These are phyloP conservation scores for Lepeophtheirus nordmannii DNA, from an alignment of 2,888 invertebrate genomes.

Conservation along the genomic window DNA sequence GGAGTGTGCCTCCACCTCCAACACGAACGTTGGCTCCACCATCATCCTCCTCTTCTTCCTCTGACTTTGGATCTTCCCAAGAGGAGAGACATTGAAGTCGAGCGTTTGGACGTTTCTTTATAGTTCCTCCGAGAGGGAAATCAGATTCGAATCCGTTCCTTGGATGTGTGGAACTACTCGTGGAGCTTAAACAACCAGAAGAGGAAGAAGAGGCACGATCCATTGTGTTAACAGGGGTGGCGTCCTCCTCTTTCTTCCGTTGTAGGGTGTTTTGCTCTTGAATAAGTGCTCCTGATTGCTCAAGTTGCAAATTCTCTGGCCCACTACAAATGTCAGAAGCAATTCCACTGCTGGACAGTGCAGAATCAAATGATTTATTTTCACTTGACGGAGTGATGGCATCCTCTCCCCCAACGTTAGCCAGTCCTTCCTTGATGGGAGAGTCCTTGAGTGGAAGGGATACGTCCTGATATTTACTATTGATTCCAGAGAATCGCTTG, in stretches of 20 bases:
- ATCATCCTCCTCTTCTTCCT: constrained; percentile 9
- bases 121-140: constrained; percentile 48
- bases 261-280: not conserved
- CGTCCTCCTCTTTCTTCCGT: constrained; percentile 29
- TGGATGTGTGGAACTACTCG: constrained; percentile 26
- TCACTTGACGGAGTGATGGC: constrained; percentile 28
- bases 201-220: constrained; percentile 54
- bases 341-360: constrained; percentile 28
- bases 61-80: constrained; percentile 35
- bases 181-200: constrained; percentile 54
- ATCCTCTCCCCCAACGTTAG: constrained; percentile 25
- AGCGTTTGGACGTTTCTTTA: constrained; percentile 79
- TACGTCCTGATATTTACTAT: not conserved
- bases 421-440: not conserved
- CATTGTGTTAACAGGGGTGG: constrained; percentile 29
- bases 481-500: constrained; percentile 14
- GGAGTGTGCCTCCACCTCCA: constrained; percentile 28
- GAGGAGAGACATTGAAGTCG: constrained; percentile 78
- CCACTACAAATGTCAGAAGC: constrained; percentile 26
- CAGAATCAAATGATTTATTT: constrained; percentile 27
- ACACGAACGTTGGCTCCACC: constrained; percentile 23
- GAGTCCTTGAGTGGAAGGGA: not conserved
- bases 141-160: constrained; percentile 37
- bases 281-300: not conserved
- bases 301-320: not conserved